Base-by-base conservation (phyloP, 2,113 vertebrate genomes). In the Phycodurus eques region DNA sequence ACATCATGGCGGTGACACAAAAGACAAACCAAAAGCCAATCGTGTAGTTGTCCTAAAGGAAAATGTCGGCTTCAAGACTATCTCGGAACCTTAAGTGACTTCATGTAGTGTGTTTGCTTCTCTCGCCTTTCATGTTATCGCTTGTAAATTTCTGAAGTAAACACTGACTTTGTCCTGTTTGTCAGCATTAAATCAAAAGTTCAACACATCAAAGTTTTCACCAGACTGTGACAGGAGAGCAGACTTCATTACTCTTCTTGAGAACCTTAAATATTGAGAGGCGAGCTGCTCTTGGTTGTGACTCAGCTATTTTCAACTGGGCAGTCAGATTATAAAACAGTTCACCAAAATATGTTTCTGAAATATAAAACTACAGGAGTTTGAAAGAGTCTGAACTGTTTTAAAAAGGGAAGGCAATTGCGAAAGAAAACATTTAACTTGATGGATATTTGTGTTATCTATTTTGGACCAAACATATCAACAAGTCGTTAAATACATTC, bases 1-100 rank as follows among this genome's bases (percentile, higher is more conserved):
- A 88, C 84, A 85, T 80, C 70, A 73, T 73, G 67, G 51, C 69
- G 71, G 70, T 71, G 70, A 71, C 68, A 70, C 53, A 54, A 42
- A 76, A 56, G 75, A 54, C 68, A 68, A 63, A 51, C 72, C 71
- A 31, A 60, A 49, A 74, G 74, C 71, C 72, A 0, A 54, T 56
- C 77, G 67, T 66, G 64, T 5, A 22, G 68, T 71, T 79, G 60
- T 68, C 49, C 67, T 61, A 22, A 31, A 53, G 60, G 39, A 1
- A 47, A 69, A 22, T 12, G 19, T 11, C 46, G 70, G 57, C 39
- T 35, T 70, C 60, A 71, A 79, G 64, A 70, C 75, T 54, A 78
- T 70, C 27, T 17, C 31, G 35, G 80, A 80, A 74, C 77, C 69
- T 68, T 8, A 64, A 68, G 20, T 43, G 44, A 15, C 0, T 39